Conservation (phyloP, 2,888 invertebrate species). For the Camptogramma bilineatum region DNA sequence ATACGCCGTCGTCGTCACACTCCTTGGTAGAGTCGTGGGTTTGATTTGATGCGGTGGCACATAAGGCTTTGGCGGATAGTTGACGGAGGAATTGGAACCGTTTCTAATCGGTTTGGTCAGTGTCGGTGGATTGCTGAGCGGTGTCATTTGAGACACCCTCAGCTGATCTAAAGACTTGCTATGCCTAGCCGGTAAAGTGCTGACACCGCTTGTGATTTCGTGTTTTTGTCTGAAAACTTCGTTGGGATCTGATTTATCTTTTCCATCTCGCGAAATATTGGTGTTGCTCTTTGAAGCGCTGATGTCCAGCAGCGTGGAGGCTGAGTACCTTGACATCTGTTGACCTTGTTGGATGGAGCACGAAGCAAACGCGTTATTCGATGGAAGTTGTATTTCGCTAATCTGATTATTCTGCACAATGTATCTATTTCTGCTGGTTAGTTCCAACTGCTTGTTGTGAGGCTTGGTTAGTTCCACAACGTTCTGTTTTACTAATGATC, state of each 20-base stretch:
- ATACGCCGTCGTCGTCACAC: slow-evolving; percentile 78
- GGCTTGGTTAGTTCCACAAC: slow-evolving; percentile 72
- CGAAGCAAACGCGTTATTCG: slow-evolving; percentile 73
- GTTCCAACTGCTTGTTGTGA: slow-evolving; percentile 76
- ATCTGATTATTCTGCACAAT: slow-evolving; percentile 84
- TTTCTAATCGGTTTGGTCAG: slow-evolving; percentile 70
- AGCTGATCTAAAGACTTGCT: slow-evolving; percentile 93
- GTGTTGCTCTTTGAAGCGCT: slow-evolving; percentile 64
- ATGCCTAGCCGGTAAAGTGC: slow-evolving; percentile 89
- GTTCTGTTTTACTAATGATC: slow-evolving; percentile 78
- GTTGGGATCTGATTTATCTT: slow-evolving; percentile 64
- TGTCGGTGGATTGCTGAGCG: slow-evolving; percentile 65
- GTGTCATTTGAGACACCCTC: slow-evolving; percentile 82
- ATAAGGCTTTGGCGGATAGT: slow-evolving; percentile 79
- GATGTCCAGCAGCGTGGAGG: slow-evolving; percentile 84
- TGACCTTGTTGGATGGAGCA: slow-evolving; percentile 79
- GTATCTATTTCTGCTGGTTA: slow-evolving; percentile 80
- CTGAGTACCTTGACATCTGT: slow-evolving; percentile 85
- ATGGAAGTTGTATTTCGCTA: slow-evolving; percentile 80
- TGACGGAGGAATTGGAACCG: slow-evolving; percentile 75
- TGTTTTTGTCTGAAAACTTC: slow-evolving; percentile 72
- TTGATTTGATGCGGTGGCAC: slow-evolving; percentile 73
- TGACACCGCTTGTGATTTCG: slow-evolving; percentile 78
- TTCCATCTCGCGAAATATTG: slow-evolving; percentile 62
- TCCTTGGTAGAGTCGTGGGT: slow-evolving; percentile 81